Percentiles rank a stretch among this genome's conserved stretches.
These are phyloP conservation scores for Pristionchus arcanus DNA, from an alignment of 2,888 invertebrate genomes.

Conservation along the genomic window DNA sequence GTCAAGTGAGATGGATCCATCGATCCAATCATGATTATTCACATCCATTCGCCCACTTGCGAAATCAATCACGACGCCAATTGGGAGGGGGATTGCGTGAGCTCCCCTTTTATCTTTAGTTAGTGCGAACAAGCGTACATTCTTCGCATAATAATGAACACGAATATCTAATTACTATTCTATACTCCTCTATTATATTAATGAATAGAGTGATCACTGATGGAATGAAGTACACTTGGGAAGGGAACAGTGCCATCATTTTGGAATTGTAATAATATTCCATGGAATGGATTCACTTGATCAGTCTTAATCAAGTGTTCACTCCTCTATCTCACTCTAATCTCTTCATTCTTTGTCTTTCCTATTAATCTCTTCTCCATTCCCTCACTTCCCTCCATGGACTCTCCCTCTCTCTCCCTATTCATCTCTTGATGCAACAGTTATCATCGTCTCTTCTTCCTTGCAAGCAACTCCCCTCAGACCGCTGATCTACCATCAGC, in stretches of 20 bases:
- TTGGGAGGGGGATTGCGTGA: not conserved
- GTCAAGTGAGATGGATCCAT: no score
- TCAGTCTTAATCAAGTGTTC: not conserved
- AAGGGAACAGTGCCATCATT: not conserved
- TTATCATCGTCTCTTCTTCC: not conserved
- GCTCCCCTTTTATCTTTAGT: not conserved
- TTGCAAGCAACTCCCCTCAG: not conserved
- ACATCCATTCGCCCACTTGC: no score
- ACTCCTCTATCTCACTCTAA: not conserved
- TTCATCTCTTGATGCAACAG: conserved; percentile 30
- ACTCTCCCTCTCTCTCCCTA: conserved; percentile 6
- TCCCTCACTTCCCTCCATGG: conserved; percentile 5
- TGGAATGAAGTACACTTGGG: not conserved
- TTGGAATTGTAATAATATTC: no score
- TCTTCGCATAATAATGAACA: not conserved
- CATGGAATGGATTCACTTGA: not conserved
- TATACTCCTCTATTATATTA: not conserved
- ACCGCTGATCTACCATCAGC: conserved; percentile 3
- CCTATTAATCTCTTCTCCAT: conserved; percentile 17
- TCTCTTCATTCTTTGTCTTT: conserved; percentile 4
- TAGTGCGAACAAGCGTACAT: conserved; percentile 2
- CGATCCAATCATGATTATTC: no score
- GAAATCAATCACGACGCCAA: no score
- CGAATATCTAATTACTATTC: not conserved
- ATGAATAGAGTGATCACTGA: not conserved